These are phyloP conservation scores for Protobothrops flavoviridis DNA, from an alignment of 2,113 vertebrate species.

Conservation along the genomic window DNA sequence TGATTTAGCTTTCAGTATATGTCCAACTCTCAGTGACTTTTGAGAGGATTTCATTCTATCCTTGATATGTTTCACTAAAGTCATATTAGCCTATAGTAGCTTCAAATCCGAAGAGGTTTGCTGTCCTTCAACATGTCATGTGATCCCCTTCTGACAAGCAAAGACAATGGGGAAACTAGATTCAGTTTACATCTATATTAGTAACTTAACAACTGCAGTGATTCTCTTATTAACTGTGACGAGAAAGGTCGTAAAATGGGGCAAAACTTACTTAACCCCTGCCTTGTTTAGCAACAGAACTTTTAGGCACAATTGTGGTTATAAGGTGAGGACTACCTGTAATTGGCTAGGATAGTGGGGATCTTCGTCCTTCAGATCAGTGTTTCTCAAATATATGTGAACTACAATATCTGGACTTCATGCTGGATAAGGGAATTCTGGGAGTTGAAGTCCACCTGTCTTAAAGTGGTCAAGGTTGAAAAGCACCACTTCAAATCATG, in stretches of 20 bases:
- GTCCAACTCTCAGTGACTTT: no score
- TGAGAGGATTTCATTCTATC: no score
- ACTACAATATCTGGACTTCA: not conserved
- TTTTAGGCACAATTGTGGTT: no score
- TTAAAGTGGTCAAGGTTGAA: not conserved
- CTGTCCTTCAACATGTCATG: not conserved
- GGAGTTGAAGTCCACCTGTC: not conserved
- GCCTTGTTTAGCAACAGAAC: no score
- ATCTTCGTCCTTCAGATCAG: not conserved
- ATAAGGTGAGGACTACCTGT: no score
- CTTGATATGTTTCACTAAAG: conserved; percentile 11
- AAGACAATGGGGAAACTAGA: no score
- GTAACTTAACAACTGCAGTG: no score
- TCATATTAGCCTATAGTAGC: not conserved
- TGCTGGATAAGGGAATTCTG: not conserved
- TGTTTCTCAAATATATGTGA: not conserved
- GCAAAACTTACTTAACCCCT: no score
- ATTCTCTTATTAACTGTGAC: no score
- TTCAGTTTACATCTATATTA: no score
- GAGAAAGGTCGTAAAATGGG: no score
- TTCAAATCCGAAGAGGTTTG: not conserved
- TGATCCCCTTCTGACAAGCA: no score
- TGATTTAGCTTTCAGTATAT: not conserved
- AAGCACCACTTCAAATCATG: not conserved
- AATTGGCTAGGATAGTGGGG: not conserved